A percentile compares a stretch with the other conserved stretches of the same genome.
Evolutionary conservation across 1,140 invertebrate species (phyloP).

Genomic region (Orchesella cincta): DNA sequence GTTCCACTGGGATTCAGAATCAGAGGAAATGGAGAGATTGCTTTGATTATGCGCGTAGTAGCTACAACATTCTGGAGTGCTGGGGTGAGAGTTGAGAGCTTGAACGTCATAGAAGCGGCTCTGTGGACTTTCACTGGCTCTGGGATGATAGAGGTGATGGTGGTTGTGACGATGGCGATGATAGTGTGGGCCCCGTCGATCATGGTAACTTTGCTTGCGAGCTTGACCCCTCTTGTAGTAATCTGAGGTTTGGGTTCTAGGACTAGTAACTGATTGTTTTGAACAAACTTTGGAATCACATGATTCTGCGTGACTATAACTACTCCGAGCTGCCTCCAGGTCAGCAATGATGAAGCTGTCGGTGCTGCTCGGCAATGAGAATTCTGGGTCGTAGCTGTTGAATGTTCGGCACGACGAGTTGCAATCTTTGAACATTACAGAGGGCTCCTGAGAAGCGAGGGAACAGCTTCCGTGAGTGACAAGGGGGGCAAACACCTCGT

Average conservation of each 20-base stretch:
- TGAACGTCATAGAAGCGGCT: neutral
- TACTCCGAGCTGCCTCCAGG: neutral
- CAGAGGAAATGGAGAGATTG: neutral
- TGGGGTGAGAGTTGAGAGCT: neutral
- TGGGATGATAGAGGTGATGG: neutral
- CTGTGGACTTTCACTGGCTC: slow-evolving; percentile 4
- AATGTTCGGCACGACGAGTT: neutral
- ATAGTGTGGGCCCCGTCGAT: neutral
- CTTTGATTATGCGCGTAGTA: neutral
- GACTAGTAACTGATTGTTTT: neutral
- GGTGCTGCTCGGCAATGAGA: neutral
- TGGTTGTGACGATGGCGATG: neutral
- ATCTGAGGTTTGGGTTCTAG: neutral
- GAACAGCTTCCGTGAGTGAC: neutral
- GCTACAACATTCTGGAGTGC: neutral
- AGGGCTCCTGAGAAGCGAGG: neutral
- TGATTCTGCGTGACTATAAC: neutral
- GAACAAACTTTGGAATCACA: neutral
- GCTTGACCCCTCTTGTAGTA: neutral
- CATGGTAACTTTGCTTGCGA: neutral
- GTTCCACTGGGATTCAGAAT: slow-evolving; percentile 10
- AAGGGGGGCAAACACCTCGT: neutral
- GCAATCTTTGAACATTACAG: neutral
- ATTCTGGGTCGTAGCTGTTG: neutral
- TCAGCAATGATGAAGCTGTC: neutral